Evolutionary conservation across 2,888 invertebrate genomes (phyloP), one percentile per base, ranked within the genome.

Genomic region (Pelosia muscerda): DNA sequence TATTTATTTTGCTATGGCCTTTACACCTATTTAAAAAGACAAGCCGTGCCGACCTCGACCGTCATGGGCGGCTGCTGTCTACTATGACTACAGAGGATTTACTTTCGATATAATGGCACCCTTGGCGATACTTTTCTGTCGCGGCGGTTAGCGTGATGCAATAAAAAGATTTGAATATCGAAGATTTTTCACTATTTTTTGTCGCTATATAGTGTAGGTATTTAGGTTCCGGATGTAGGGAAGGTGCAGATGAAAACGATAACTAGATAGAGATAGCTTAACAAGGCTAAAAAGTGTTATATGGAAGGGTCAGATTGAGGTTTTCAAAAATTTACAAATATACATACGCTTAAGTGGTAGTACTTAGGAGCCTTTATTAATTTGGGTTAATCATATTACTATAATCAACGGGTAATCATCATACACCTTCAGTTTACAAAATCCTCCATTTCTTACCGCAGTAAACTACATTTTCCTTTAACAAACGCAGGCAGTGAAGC

Each of bases 381-480:
- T 38, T 38, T 38, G 38, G 0, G 15, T 38, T 15, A 38, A 15
- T 11, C 34, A 11, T 13, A 34, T 34, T 34, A 10, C 31, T 9
- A 10, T 34, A 34, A 34, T 42, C 1, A 19, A 42, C 42, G 42
- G 31, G n/a, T 61, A 61, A 25, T 49, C 53, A 72, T 71, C 38
- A 60, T 28, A 60, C 8, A 15, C 15, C 8, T 15, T 59, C 19
- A 15, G 13, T 22, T 26, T 15, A 49, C 26, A 28, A 62, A 62
- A 31, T 23, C 31, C 28, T 54, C 13, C 53, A 25, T 53, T 53
- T 54, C 4, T 0, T 23, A 4, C 15, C 26, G 1, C 10, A 38
- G 34, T 26, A 66, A 65, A 66, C 72, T 31, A 38, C 23, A 56
- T 65, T 72, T 75, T 76, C 55, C 53, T 67, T 66, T 64, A 69